Conservation (phyloP, 2,797 vertebrate species). For the Muscicapa comitata region DNA sequence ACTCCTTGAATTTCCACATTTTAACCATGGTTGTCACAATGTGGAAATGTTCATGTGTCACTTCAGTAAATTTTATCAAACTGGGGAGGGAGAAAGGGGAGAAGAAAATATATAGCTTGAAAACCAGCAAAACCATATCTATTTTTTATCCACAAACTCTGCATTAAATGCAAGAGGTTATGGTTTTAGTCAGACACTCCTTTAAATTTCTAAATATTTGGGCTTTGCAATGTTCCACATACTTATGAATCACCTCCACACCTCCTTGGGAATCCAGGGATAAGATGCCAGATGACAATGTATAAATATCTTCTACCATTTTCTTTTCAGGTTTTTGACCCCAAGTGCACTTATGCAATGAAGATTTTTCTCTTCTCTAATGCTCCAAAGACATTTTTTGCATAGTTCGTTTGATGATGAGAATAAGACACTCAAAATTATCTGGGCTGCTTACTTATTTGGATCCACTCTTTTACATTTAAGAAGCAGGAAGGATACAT, state of each 20-base stretch:
- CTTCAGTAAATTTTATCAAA: background rate
- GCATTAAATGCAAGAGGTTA: background rate
- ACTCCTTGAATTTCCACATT: background rate
- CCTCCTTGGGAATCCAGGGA: background rate
- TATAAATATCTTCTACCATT: background rate
- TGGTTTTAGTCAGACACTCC: background rate
- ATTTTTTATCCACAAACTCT: background rate
- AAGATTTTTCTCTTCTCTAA: background rate
- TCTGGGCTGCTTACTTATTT: background rate
- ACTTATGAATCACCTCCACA: background rate
- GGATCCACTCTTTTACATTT: background rate
- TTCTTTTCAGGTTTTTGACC: background rate
- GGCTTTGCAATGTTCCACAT: background rate
- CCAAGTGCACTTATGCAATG: background rate
- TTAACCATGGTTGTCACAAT: background rate
- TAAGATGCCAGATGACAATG: background rate
- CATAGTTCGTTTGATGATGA: background rate
- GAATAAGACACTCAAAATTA: background rate
- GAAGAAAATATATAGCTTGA: background rate
- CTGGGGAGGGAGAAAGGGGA: background rate
- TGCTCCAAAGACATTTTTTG: background rate
- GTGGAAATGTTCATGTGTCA: background rate
- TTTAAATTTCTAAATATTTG: background rate
- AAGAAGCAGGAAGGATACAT: background rate
- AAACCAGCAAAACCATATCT: background rate